Evolutionary conservation across 1,140 invertebrate species (phyloP).

Genomic region (Tetragnatha versicolor): DNA sequence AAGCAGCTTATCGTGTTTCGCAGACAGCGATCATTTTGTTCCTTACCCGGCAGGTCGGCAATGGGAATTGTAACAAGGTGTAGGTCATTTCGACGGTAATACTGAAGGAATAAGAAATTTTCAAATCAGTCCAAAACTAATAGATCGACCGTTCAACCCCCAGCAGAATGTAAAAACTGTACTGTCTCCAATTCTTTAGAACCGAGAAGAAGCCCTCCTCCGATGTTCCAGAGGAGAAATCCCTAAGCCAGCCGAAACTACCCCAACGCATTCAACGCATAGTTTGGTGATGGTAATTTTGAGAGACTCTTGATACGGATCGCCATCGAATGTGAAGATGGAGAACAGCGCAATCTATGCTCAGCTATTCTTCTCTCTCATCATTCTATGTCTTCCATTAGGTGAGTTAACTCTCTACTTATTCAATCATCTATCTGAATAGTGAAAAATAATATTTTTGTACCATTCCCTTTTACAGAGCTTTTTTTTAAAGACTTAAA

Average conservation of each 20-base stretch:
- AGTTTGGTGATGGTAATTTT: constrained; percentile 13
- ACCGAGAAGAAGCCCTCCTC: too few relatives aligned
- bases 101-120: not conserved
- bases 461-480: too few relatives aligned
- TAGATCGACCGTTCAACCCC: not conserved
- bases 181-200: not conserved
- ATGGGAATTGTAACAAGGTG: constrained; percentile 39
- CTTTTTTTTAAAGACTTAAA: too few relatives aligned
- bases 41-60: constrained; percentile 41
- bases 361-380: constrained; percentile 47
- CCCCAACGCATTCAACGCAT: not conserved
- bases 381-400: constrained; percentile 56
- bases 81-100: constrained; percentile 36
- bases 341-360: constrained; percentile 40
- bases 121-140: not conserved
- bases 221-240: not conserved
- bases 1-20: constrained; percentile 47
- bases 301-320: constrained; percentile 36
- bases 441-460: too few relatives aligned
- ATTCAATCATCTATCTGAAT: too few relatives aligned
- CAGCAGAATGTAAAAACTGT: constrained; percentile 13
- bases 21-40: constrained; percentile 44
- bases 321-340: constrained; percentile 35
- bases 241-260: not conserved
- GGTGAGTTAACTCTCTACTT: constrained; percentile 2